A percentile compares a stretch with the other conserved stretches of the same genome.
These are phyloP conservation scores for Atherix ibis DNA, from an alignment of 2,888 invertebrate species.

Conservation along the genomic window DNA sequence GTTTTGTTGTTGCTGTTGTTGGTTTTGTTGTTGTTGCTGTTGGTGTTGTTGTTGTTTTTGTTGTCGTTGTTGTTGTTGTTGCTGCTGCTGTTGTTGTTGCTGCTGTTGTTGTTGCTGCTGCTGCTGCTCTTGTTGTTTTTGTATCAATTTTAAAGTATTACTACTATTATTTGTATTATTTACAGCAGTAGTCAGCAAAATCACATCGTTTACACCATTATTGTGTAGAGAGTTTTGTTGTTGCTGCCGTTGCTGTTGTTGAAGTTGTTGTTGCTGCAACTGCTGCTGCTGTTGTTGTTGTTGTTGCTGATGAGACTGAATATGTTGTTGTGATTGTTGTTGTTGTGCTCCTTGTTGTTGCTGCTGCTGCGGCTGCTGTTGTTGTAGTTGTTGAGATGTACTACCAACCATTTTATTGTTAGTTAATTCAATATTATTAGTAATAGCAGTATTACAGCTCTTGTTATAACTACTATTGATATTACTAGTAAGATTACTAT, in stretches of 20 bases:
- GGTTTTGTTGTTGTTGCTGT: too few species aligned
- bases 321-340: conserved; percentile 4
- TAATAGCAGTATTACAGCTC: conserved; percentile 10
- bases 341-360: conserved; percentile 1
- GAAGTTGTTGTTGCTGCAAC: conserved; percentile 6
- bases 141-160: neutral
- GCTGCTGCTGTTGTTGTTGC: too few species aligned
- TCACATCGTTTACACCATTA: neutral
- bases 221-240: conserved; percentile 7
- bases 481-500: too few species aligned
- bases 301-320: too few species aligned
- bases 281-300: conserved; percentile 8
- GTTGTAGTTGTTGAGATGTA: conserved; percentile 7
- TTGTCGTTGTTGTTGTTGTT: too few species aligned
- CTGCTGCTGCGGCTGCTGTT: conserved; percentile 7
- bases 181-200: conserved; percentile 2
- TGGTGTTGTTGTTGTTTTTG: too few species aligned
- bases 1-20: too few species aligned
- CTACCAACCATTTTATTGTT: conserved; percentile 11
- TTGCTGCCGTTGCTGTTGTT: conserved; percentile 6
- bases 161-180: conserved; percentile 2
- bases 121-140: conserved; percentile 7
- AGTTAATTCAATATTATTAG: conserved; percentile 5
- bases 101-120: too few species aligned
- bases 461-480: conserved; percentile 8